A percentile compares a stretch with the other conserved stretches of the same genome.
Evolutionary conservation across 2,888 invertebrate genomes (phyloP).

Genomic region (Proisotoma minuta): DNA sequence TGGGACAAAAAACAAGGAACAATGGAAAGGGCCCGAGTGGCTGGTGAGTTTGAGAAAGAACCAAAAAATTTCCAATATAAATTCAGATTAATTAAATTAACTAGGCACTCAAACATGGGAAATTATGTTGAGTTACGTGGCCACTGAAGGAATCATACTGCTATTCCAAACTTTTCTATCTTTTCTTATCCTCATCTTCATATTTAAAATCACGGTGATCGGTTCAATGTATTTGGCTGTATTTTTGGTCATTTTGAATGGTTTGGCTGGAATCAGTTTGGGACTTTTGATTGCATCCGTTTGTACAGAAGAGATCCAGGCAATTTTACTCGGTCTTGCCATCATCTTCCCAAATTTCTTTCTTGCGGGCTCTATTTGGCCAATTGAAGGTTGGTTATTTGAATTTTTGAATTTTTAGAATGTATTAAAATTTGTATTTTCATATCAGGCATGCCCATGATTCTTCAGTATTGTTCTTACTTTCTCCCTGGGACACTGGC

Average conservation of each 20-base stretch:
- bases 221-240: constrained; percentile 81
- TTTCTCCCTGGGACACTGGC: constrained; percentile 21
- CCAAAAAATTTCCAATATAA: too few species aligned
- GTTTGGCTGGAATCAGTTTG: constrained; percentile 92
- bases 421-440: too few species aligned
- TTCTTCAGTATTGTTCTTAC: constrained; percentile 31
- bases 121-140: constrained; percentile 85
- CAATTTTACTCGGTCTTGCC: constrained; percentile 84
- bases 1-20: constrained; percentile 43
- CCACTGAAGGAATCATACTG: constrained; percentile 91
- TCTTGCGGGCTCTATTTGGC: constrained; percentile 25
- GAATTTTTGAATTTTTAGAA: not conserved
- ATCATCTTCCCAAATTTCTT: constrained; percentile 53
- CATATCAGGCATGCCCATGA: constrained; percentile 29
- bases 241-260: constrained; percentile 78
- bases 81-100: too few species aligned
- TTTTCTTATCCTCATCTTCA: constrained; percentile 81
- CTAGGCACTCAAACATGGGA: constrained; percentile 84
- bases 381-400: not conserved
- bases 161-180: constrained; percentile 86
- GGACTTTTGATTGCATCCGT: constrained; percentile 87
- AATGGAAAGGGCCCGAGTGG: constrained; percentile 37
- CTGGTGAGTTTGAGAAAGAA: too few species aligned
- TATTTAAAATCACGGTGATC: constrained; percentile 82
- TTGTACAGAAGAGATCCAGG: constrained; percentile 84